Evolutionary conservation across 2,888 invertebrate genomes (phyloP), one percentile per base, ranked within the genome.

Genomic region (Willowsia nigromaculata): DNA sequence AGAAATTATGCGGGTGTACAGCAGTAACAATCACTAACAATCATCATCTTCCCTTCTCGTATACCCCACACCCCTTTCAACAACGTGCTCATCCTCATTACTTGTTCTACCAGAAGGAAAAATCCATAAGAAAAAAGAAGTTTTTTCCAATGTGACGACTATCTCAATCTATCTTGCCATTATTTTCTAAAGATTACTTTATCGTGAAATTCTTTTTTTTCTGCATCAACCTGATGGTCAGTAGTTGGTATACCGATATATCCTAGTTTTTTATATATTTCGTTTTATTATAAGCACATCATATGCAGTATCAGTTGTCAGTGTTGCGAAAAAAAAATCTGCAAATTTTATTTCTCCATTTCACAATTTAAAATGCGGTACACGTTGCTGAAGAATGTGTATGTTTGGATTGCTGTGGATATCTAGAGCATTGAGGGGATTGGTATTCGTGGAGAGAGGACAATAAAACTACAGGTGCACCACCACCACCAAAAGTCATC

Each of bases 391-490:
- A 78, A 25, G 33, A 13, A n/a, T 40, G 71, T 25, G n/a, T n/a
- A 18, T 68, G 18, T 1, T 22, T 18, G 2, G 65, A 1, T 37
- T 9, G 22, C 40, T 1, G 30, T 30, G 30, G 27, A 6, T 56
- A 80, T 80, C 22, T 80, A 80, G 80, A 80, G 59, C 59, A 80
- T 40, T 80, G 37, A n/a, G n/a, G n/a, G 80, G 33, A 53, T 78
- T 78, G 56, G 53, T 6, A 59, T 80, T 78, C 33, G 30, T 80
- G 80, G 25, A 43, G 30, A 40, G 59, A 80, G 59, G 80, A 80
- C 59, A 56, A 80, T 80, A 80, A 80, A 80, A 80, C 80, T 80
- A 80, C 80, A 80, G 80, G 80, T 80, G 80, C 56, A 80, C 56
- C 80, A 22, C 33, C 0, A 15, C 22, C 50, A n/a, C n/a, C 15